A percentile compares a stretch with the other conserved stretches of the same genome.
These are phyloP conservation scores for Cepaea nemoralis DNA, from an alignment of 1,140 invertebrate species.

Conservation along the genomic window DNA sequence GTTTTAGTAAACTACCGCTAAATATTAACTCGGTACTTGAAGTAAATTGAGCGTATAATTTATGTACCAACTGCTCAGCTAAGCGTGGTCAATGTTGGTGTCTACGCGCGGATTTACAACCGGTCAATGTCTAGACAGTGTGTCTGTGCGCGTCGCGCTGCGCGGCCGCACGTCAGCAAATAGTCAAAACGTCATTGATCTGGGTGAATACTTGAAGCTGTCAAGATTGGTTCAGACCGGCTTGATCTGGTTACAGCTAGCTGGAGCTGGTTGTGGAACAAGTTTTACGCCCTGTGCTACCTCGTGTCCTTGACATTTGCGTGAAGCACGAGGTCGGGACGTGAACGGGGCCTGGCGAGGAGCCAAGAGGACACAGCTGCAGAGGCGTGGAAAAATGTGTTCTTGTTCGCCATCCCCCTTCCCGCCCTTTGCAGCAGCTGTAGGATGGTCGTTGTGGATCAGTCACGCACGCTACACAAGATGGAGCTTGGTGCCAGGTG, in stretches of 20 bases:
- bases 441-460: no score
- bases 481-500: no score
- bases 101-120: background rate
- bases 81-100: no score
- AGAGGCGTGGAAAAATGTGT: background rate
- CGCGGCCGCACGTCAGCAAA: constrained; percentile 14
- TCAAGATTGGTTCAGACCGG: constrained; percentile 37
- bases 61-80: no score
- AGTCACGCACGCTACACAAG: no score
- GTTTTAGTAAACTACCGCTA: no score
- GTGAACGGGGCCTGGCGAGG: background rate
- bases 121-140: background rate
- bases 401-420: no score
- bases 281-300: constrained; percentile 13
- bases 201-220: constrained; percentile 21
- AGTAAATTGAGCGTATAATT: no score
- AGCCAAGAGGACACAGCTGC: constrained; percentile 21
- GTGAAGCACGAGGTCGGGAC: constrained; percentile 2
- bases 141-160: background rate
- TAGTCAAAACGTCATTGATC: constrained; percentile 36
- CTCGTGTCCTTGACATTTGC: constrained; percentile 5
- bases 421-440: no score
- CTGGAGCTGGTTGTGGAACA: constrained; percentile 38
- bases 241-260: constrained; percentile 41
- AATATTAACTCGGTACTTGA: no score